Evolutionary conservation across 2,888 invertebrate genomes (phyloP), one percentile per base, ranked within the genome.

Genomic region (Meiosimyza decipiens): DNA sequence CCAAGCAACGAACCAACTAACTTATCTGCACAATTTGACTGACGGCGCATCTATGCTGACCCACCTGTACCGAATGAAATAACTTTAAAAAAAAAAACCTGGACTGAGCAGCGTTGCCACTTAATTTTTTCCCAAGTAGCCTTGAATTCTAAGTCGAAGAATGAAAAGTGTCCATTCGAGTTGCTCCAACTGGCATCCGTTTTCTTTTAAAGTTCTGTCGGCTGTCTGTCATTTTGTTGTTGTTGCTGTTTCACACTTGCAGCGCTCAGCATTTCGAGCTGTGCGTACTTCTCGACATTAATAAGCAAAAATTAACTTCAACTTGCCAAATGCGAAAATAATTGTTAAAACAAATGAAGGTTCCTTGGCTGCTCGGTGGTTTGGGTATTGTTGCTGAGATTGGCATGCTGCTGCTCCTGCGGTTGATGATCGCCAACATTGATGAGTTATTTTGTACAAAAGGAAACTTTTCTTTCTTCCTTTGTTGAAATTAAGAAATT

Each of bases 241-340:
- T n/a, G 18, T 55, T 15, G 18, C n/a, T 55, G 18, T 16, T 22
- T 55, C 18, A 16, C 55, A 18, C 55, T 22, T 55, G 55, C 22
- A 15, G 4, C 11, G 16, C 15, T n/a, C 55, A 18, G 22, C 16
- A 4, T n/a, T 22, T 18, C 55, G 22, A n/a, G 40, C 40, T 40
- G 40, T 40, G 9, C 40, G 40, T 40, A 40, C 40, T 40, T 22
- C 51, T 60, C 70, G 70, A 70, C 70, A 63, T 70, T 70, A 70
- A 70, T 70, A 70, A 70, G 70, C 63, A 70, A 63, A 70, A 70
- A 70, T 70, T 70, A 70, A 70, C 70, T 70, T 63, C 70, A 54
- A 63, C 62, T 63, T 62, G 70, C 70, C 70, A 70, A 70, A 70
- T 70, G 70, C 70, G 70, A 70, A 70, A 70, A 70, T 70, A 70